Conservation (phyloP, 2,888 invertebrate genomes). For the Panzeria rudis region DNA sequence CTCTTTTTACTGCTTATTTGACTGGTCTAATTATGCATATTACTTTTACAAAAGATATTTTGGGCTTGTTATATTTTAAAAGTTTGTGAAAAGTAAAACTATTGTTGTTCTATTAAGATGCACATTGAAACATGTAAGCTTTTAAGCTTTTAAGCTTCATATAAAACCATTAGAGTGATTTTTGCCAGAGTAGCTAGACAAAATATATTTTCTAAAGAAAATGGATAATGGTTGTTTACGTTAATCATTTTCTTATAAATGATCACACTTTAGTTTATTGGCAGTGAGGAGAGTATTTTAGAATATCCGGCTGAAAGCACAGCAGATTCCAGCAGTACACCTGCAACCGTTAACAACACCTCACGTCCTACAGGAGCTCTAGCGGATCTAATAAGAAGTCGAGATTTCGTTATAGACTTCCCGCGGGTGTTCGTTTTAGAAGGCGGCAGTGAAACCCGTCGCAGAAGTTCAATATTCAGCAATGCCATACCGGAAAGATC, state of each 20-base stretch:
- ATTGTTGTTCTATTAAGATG: no score
- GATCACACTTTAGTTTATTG: slow-evolving; percentile 87
- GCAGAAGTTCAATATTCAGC: slow-evolving; percentile 77
- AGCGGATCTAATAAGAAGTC: slow-evolving; percentile 78
- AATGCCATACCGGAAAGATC: slow-evolving; percentile 80
- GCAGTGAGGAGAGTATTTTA: slow-evolving; percentile 93
- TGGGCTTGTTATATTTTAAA: no score
- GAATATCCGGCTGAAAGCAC: slow-evolving; percentile 84
- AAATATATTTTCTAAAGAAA: neutral
- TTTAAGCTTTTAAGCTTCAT: neutral
- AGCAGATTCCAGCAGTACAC: neutral
- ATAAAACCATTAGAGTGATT: neutral
- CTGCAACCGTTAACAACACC: slow-evolving; percentile 12
- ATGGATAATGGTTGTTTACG: slow-evolving; percentile 14
- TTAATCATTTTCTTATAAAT: slow-evolving; percentile 5
- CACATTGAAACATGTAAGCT: neutral
- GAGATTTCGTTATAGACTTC: slow-evolving; percentile 81
- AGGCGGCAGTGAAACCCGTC: slow-evolving; percentile 76
- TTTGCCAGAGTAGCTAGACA: neutral
- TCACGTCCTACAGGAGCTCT: slow-evolving; percentile 72
- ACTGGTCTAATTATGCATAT: no score
- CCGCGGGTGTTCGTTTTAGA: slow-evolving; percentile 80
- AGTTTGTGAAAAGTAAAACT: no score
- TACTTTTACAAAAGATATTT: no score
- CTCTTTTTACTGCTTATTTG: no score